Percentiles rank a stretch among this genome's conserved stretches.
Evolutionary conservation across 2,113 vertebrate species (phyloP).

Genomic region (Paradoxurus hermaphroditus): DNA sequence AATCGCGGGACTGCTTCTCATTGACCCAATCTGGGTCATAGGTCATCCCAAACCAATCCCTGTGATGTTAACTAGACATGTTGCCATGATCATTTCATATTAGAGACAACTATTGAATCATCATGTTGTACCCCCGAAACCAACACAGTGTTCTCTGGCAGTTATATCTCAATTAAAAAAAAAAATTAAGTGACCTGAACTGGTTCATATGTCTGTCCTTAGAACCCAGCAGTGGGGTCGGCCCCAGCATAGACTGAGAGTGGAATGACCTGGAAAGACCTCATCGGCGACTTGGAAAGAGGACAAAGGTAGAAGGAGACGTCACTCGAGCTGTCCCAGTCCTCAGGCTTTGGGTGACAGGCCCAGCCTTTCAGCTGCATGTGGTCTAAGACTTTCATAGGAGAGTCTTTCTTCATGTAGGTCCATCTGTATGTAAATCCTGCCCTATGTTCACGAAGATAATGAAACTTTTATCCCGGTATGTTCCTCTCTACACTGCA

Average conservation of each 20-base stretch:
- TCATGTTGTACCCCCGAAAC: background rate
- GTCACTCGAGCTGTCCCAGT: background rate
- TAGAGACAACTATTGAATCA: background rate
- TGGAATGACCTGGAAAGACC: too few relatives aligned
- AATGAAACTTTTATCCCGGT: too few relatives aligned
- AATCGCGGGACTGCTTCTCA: background rate
- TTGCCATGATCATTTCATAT: background rate
- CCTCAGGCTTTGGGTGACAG: background rate
- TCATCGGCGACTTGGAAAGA: background rate
- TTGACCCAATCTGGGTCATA: background rate
- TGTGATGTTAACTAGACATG: background rate
- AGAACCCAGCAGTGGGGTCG: background rate
- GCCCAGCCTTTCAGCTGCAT: background rate
- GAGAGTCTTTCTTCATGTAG: background rate
- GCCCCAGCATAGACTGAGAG: background rate
- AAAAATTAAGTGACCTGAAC: background rate
- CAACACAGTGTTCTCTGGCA: background rate
- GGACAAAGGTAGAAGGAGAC: background rate
- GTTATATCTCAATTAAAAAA: background rate
- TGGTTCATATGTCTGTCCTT: background rate
- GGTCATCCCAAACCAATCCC: background rate
- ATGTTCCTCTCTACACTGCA: background rate
- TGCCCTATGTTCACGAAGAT: rapidly evolving
- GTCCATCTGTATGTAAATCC: background rate
- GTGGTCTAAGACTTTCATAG: background rate